Conservation (phyloP, 1,140 invertebrate genomes). For the Chymomyza costata region DNA sequence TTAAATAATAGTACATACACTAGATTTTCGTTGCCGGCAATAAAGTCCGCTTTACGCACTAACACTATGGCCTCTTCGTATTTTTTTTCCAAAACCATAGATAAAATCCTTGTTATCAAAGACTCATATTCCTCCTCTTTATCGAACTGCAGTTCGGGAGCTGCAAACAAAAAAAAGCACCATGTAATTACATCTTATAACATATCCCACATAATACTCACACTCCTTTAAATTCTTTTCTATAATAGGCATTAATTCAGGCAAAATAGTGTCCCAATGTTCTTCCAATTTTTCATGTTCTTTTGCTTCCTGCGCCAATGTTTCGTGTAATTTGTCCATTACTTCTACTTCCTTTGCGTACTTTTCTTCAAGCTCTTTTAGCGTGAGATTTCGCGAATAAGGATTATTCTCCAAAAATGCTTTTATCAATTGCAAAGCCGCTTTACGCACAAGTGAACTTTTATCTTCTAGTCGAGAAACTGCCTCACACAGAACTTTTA, state of each 20-base stretch:
- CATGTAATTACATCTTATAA: neutral
- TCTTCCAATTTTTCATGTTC: constrained; percentile 74
- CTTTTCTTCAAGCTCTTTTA: constrained; percentile 78
- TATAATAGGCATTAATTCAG: constrained; percentile 74
- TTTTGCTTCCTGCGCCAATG: constrained; percentile 75
- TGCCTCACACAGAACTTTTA: constrained; percentile 79
- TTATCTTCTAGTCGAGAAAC: constrained; percentile 86
- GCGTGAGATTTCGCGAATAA: constrained; percentile 79
- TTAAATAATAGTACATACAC: constrained; percentile 12
- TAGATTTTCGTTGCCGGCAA: constrained; percentile 49
- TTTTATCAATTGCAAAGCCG: constrained; percentile 85
- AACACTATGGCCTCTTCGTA: constrained; percentile 53
- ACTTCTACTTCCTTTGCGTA: constrained; percentile 78
- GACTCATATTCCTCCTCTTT: constrained; percentile 63
- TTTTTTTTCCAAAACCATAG: constrained; percentile 49
- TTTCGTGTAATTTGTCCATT: constrained; percentile 78
- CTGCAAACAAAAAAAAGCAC: constrained; percentile 12
- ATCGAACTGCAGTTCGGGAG: constrained; percentile 44
- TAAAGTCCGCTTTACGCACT: constrained; percentile 56
- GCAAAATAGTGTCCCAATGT: constrained; percentile 60
- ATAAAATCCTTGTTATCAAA: constrained; percentile 44
- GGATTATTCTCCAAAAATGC: constrained; percentile 87
- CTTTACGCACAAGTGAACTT: constrained; percentile 85
- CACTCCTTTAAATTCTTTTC: constrained; percentile 65
- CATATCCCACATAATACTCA: constrained; percentile 17